A percentile compares a stretch with the other conserved stretches of the same genome.
These are phyloP conservation scores for Hypolimnas misippus DNA, from an alignment of 2,888 invertebrate species.

Conservation along the genomic window DNA sequence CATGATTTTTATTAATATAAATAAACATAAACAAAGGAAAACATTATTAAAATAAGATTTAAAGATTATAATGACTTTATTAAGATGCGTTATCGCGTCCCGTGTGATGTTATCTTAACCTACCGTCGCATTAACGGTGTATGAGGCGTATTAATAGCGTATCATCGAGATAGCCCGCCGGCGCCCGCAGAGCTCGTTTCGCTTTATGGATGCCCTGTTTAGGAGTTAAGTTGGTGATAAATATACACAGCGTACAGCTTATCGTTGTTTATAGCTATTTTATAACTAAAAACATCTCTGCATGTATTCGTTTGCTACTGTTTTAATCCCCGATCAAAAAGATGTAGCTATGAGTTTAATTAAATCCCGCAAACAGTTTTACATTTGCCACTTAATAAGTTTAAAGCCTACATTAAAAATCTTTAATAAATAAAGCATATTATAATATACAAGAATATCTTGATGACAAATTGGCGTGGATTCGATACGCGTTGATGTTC, in stretches of 20 bases:
- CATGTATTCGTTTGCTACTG: slow-evolving; percentile 4
- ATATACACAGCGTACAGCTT: slow-evolving; percentile 52
- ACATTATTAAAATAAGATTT: neutral
- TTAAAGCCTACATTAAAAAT: no score
- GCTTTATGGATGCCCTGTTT: slow-evolving; percentile 47
- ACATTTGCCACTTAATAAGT: no score
- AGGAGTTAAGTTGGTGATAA: slow-evolving; percentile 48
- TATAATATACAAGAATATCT: no score
- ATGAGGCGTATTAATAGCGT: slow-evolving; percentile 76
- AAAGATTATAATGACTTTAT: neutral
- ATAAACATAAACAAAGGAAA: neutral
- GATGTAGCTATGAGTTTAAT: no score
- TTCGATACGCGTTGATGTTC: no score
- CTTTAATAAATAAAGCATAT: no score
- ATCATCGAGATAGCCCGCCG: slow-evolving; percentile 70
- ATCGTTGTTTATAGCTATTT: slow-evolving; percentile 45
- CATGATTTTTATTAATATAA: no score
- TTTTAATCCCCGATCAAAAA: no score
- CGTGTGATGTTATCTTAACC: slow-evolving; percentile 43
- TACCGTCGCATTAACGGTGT: slow-evolving; percentile 69
- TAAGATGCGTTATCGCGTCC: slow-evolving; percentile 10
- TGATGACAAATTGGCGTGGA: no score
- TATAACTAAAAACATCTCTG: slow-evolving; percentile 24
- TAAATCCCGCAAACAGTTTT: no score
- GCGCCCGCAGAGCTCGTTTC: slow-evolving; percentile 45